A percentile compares a stretch with the other conserved stretches of the same genome.
Conservation (phyloP, 1,140 invertebrate species). For the Brachionus plicatilis region DNA sequence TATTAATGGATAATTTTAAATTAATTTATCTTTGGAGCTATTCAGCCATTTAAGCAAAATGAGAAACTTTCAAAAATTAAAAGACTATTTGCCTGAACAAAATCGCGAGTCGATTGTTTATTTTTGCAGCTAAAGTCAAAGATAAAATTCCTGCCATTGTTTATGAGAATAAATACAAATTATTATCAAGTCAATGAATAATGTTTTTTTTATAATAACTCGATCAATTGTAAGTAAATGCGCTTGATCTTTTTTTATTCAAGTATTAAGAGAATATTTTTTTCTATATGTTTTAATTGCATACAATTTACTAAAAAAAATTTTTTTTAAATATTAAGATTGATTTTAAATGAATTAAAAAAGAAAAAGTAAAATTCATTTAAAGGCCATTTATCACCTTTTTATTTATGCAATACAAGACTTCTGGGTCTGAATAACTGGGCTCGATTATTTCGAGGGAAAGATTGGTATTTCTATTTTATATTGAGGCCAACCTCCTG, state of each 20-base stretch:
- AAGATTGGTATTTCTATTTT: no score
- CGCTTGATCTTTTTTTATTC: not conserved
- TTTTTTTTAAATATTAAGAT: no score
- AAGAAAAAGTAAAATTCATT: no score
- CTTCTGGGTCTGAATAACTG: no score
- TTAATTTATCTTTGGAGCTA: conserved; percentile 14
- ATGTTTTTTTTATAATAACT: not conserved
- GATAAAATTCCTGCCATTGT: conserved; percentile 14
- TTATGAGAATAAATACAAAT: not conserved
- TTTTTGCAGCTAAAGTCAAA: not conserved
- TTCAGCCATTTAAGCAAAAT: not conserved
- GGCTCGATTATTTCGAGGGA: no score
- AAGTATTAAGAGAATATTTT: no score
- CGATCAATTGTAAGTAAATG: not conserved
- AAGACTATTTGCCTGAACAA: not conserved
- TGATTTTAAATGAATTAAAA: no score
- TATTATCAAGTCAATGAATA: not conserved
- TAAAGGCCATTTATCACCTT: no score
- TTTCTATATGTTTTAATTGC: no score
- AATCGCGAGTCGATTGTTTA: not conserved
- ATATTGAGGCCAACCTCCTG: no score
- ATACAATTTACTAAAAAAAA: no score
- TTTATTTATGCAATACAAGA: no score
- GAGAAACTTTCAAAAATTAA: not conserved
- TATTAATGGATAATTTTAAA: conserved; percentile 28